These are phyloP conservation scores for Taphrorychus bicolor DNA, from an alignment of 2,888 invertebrate genomes.

Conservation along the genomic window DNA sequence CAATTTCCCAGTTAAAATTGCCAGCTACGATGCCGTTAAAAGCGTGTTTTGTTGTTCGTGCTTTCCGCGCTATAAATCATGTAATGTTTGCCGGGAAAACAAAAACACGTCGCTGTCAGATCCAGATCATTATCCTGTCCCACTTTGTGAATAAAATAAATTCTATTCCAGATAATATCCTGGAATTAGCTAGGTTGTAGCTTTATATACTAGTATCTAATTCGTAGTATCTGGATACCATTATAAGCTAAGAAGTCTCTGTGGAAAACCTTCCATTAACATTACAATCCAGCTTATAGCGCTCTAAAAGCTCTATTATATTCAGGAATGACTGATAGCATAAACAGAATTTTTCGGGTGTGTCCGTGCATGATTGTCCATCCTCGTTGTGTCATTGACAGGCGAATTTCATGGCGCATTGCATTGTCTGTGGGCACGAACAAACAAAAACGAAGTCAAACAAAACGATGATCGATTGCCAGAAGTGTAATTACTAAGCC, in stretches of 20 bases:
- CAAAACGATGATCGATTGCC: neutral
- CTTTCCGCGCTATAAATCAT: slow-evolving; percentile 11
- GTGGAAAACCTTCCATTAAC: too few relatives aligned
- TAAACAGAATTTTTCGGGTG: too few relatives aligned
- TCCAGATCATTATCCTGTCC: slow-evolving; percentile 9
- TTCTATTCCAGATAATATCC: neutral
- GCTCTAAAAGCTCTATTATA: too few relatives aligned
- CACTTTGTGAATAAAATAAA: slow-evolving; percentile 2
- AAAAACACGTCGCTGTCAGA: slow-evolving; percentile 9
- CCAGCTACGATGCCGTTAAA: slow-evolving; percentile 11
- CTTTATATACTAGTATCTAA: too few relatives aligned
- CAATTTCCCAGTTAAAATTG: slow-evolving; percentile 18
- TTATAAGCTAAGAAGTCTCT: too few relatives aligned
- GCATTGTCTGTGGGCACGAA: neutral
- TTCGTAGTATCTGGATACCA: too few relatives aligned
- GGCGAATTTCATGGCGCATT: neutral
- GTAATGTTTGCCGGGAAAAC: slow-evolving; percentile 6
- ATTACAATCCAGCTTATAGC: too few relatives aligned
- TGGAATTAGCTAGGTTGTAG: neutral
- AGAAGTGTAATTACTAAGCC: neutral
- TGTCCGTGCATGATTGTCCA: too few relatives aligned
- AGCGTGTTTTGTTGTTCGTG: slow-evolving; percentile 16
- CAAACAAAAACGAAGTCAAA: neutral
- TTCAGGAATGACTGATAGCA: too few relatives aligned
- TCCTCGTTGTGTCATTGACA: neutral